Evolutionary conservation across 92 coral and sea anemone genomes (phyloP).

Genomic region (Zoanthus gigantus): DNA sequence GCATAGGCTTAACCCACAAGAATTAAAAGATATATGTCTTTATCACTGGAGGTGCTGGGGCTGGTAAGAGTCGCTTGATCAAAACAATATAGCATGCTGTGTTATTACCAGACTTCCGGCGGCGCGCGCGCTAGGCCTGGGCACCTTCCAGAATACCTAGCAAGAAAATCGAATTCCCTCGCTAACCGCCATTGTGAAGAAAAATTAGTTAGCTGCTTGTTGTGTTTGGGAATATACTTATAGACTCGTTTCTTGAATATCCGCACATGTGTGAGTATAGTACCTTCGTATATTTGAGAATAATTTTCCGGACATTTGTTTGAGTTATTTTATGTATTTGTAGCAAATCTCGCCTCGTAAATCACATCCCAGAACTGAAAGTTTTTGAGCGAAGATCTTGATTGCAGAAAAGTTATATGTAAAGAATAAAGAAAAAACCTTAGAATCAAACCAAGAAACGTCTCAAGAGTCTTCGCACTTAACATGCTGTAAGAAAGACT

Average conservation of each 20-base stretch:
- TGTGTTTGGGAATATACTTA: slow-evolving; percentile 5
- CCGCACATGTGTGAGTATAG: slow-evolving; percentile 32
- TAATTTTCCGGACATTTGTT: slow-evolving; percentile 11
- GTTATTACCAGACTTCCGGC: slow-evolving; percentile 27
- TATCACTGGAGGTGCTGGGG: too few species aligned
- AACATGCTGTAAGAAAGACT: too few species aligned
- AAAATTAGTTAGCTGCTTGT: background rate
- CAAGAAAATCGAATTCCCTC: slow-evolving; percentile 15
- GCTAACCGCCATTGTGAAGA: slow-evolving; percentile 29
- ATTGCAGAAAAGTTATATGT: slow-evolving; percentile 5
- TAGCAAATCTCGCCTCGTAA: slow-evolving; percentile 29
- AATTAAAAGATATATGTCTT: too few species aligned
- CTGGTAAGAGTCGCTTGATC: too few species aligned
- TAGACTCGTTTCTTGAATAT: slow-evolving; percentile 14
- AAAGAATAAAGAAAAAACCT: slow-evolving; percentile 7
- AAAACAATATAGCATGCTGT: too few species aligned
- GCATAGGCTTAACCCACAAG: too few species aligned
- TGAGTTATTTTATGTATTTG: slow-evolving; percentile 25
- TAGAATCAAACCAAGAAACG: slow-evolving; percentile 8
- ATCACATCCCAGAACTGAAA: slow-evolving; percentile 15
- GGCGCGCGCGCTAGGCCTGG: slow-evolving; percentile 26
- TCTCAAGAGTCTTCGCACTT: slow-evolving; percentile 9
- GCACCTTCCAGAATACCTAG: slow-evolving; percentile 18
- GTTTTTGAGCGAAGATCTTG: slow-evolving; percentile 10
- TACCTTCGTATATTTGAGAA: background rate